Base-by-base conservation (phyloP, 2,113 vertebrate species). In the Parus major region DNA sequence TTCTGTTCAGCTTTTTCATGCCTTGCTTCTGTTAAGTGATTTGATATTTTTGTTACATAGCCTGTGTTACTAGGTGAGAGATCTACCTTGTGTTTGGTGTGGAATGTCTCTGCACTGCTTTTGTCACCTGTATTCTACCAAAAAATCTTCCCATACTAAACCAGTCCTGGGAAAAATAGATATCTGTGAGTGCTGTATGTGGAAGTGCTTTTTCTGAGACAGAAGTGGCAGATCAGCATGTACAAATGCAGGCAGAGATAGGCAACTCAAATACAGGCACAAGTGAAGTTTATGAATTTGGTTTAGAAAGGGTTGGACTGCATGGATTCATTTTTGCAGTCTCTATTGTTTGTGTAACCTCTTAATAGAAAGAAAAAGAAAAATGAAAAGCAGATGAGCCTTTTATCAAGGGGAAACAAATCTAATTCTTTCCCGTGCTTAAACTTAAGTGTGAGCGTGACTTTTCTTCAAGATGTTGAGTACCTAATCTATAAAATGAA, bases 401-500 rank as follows among this genome's bases (percentile, higher is more conserved):
- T 90, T 91, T 95, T 89, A 49, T 64, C 5, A 0, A n/a, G 23
- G 27, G 21, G 57, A 82, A 91, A 66, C 14, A 64, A 90, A 95
- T 68, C 4, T 20, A 59, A n/a, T 71, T 68, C 61, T 92, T 95
- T 49, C 60, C 47, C 6, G 3, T 71, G 52, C 60, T 85, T 83
- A 80, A 88, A 93, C 70, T 52, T 86, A 16, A 53, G 57, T 33
- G 28, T 35, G 15, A 53, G 39, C 2, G 1, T 94, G 88, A 96
- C 83, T 94, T 60, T 56, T 70, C 71, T 88, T 82, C 60, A 35
- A 77, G 72, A 77, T 93, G 66, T 69, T 2, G 4, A 41, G 31
- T 82, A 75, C 68, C 72, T 95, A 93, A 96, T 95, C 78, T 95
- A 15, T 29, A 76, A 92, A 95, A 91, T 49, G 85, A 93, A 87